Evolutionary conservation across 1,140 invertebrate species (phyloP), one percentile per base, ranked within the genome.

Genomic region (Drosophila truncata): DNA sequence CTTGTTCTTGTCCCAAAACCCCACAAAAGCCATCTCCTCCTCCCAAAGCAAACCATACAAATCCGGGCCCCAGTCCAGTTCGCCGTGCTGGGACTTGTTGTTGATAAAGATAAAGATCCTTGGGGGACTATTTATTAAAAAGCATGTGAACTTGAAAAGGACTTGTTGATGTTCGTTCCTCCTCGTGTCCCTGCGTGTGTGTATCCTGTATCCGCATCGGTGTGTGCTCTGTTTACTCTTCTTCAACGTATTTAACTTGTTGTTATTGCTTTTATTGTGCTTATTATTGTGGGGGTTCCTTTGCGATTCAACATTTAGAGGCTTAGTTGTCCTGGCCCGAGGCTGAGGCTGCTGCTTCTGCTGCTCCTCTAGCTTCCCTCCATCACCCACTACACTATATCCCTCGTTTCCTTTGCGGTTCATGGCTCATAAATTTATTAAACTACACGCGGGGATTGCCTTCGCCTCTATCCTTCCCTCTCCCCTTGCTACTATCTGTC

Each of bases 71-170:
- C 20, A 31, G 14, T 42, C 20, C 44, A 44, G 20, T 25, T 29
- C 31, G 50, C 29, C 39, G 44, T 47, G 47, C 35, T 67, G 58
- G 47, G 65, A 71, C 42, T 69, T 67, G 52, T 41, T 76, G 71
- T 61, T 69, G 83, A 55, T 77, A 66, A 78, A 90, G 80, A 80
- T 88, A 72, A 87, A 84, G 78, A 80, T 88, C 85, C 81, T 90
- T 80, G 85, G 84, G 81, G 85, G 81, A 78, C 85, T 90, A 90
- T 88, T 88, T 88, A 88, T 90, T 88, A 85, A 91, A 90, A 88
- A 90, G 85, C 86, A 88, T 88, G 81, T 88, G 85, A 88, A 88
- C 85, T 90, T 88, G 78, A 88, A 90, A 88, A 88, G 81, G 85
- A 88, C 85, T 88, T 88, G 85, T 88, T 85, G 85, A 84, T 88